These are phyloP conservation scores for Arbacia lixula DNA, from an alignment of 53 echinoderm and acorn worm genomes.

Conservation along the genomic window DNA sequence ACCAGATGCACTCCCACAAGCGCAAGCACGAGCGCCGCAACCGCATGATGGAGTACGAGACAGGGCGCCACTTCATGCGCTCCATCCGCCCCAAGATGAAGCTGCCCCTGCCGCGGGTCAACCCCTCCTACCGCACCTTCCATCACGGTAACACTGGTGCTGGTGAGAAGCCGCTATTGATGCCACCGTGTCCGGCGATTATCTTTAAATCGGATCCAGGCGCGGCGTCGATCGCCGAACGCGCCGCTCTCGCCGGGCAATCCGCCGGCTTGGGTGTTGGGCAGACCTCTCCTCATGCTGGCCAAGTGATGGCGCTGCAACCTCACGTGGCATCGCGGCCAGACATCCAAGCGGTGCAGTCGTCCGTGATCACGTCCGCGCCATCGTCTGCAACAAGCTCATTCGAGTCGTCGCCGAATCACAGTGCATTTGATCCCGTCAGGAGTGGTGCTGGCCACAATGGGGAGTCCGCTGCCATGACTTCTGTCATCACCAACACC, in stretches of 20 bases:
- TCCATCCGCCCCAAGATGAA: constrained; percentile 80
- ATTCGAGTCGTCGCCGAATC: constrained; percentile 3
- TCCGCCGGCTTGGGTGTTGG: constrained; percentile 29
- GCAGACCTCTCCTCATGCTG: constrained; percentile 41
- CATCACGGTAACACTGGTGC: neutral
- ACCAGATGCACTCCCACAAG: constrained; percentile 99
- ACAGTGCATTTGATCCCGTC: neutral
- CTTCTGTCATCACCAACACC: constrained; percentile 42
- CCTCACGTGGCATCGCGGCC: constrained; percentile 18
- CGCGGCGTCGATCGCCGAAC: constrained; percentile 31
- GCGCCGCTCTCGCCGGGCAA: constrained; percentile 9
- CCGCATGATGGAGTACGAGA: constrained; percentile 91
- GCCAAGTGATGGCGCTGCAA: constrained; percentile 44
- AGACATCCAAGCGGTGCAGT: constrained; percentile 44
- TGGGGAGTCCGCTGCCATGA: neutral
- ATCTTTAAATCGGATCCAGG: constrained; percentile 56
- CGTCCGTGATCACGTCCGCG: constrained; percentile 49
- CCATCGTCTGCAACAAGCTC: constrained; percentile 7
- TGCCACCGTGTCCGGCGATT: constrained; percentile 39
- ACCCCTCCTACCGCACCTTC: constrained; percentile 48
- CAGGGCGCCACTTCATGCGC: constrained; percentile 65
- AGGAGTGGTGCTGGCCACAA: neutral
- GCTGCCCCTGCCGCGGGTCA: constrained; percentile 51
- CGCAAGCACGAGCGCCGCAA: constrained; percentile 97
- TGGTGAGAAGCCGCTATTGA: constrained; percentile 33